phyloP scores from a whole-genome alignment of 2,797 vertebrate genomes.

The Lycodopsis pacificus region DNA sequence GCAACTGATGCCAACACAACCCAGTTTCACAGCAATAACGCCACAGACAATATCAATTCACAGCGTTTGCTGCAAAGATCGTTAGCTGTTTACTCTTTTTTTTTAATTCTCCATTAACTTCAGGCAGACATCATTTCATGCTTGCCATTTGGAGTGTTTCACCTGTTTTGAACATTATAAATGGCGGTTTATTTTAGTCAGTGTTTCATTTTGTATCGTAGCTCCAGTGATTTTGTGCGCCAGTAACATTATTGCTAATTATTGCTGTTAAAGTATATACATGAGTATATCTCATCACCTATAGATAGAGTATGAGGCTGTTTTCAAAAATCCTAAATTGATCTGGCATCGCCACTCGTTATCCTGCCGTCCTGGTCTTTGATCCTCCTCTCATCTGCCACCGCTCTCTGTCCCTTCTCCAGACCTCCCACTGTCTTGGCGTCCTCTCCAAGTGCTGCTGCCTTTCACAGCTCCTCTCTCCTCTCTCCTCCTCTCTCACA shows the following conservation, averaged over 20 bases:
- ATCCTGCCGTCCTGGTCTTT: conserved; percentile 68
- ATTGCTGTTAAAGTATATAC: conserved; percentile 1
- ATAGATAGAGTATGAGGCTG: conserved; percentile 30
- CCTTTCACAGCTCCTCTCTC: conserved; percentile 29
- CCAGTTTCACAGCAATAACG: neutral
- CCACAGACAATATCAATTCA: neutral
- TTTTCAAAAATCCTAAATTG: conserved; percentile 59
- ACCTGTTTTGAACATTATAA: neutral
- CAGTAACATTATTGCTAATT: neutral
- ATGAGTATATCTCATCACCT: conserved; percentile 23
- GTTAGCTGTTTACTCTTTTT: neutral
- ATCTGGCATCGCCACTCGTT: conserved; percentile 50
- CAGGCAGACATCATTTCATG: neutral
- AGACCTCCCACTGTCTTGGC: conserved; percentile 71
- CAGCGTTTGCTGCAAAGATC: neutral
- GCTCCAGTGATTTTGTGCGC: neutral
- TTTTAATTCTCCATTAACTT: neutral
- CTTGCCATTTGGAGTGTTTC: conserved; percentile 5
- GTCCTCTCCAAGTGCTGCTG: conserved; percentile 51
- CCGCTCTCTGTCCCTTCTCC: conserved; percentile 64
- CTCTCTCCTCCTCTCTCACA: conserved; percentile 3
- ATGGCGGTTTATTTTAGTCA: neutral
- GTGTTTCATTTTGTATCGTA: neutral
- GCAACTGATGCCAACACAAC: neutral
- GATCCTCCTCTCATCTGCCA: conserved; percentile 74